These are phyloP conservation scores for Amphiura filiformis DNA, from an alignment of 35 echinoderm and acorn worm genomes.

Conservation along the genomic window DNA sequence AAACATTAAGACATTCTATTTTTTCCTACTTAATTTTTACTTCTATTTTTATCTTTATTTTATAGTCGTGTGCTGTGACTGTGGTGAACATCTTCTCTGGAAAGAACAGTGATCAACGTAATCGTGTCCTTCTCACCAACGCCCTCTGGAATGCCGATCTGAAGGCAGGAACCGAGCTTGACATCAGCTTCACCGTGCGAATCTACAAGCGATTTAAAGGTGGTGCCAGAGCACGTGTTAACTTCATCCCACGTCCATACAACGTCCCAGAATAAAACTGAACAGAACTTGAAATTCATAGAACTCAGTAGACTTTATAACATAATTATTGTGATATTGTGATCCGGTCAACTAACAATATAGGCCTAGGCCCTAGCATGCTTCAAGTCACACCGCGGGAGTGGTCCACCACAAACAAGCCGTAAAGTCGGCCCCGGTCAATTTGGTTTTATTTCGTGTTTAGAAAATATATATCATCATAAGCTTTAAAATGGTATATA, in stretches of 20 bases:
- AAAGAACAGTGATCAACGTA: not conserved
- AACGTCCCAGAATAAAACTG: no score
- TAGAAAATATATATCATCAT: no score
- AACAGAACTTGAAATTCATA: no score
- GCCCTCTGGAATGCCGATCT: not conserved
- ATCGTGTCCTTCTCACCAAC: not conserved
- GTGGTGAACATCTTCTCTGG: not conserved
- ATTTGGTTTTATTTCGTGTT: no score
- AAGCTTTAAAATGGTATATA: no score
- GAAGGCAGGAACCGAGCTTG: not conserved
- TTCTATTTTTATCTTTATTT: not conserved
- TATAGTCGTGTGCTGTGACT: not conserved
- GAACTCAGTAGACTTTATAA: no score
- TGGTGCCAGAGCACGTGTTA: not conserved
- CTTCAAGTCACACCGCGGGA: no score
- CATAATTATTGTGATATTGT: no score
- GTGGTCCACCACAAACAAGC: no score
- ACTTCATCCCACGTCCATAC: not conserved
- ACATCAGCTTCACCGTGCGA: not conserved
- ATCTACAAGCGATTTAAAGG: not conserved
- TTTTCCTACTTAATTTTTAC: not conserved
- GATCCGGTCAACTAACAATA: no score
- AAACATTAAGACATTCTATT: not conserved
- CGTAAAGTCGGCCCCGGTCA: no score
- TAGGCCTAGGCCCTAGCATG: no score